Evolutionary conservation across 1,140 invertebrate genomes (phyloP).

Genomic region (Limonius californicus): DNA sequence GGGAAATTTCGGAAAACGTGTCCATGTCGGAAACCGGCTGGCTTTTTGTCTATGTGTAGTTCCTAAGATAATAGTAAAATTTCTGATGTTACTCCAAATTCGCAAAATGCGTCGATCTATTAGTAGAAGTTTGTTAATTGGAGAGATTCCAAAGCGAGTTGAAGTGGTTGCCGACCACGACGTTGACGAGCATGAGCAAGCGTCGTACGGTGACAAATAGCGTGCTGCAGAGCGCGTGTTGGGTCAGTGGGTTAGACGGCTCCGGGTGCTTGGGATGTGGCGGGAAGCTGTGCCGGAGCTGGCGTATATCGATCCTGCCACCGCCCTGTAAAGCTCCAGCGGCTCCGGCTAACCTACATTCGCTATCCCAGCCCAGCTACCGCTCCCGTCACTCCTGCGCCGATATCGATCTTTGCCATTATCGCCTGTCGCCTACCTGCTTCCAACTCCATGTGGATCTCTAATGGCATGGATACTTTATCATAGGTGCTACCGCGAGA

Average conservation of each 20-base stretch:
- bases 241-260: conserved; percentile 30
- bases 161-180: not conserved
- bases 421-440: conserved; percentile 7
- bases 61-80: not conserved
- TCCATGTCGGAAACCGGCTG: too few relatives aligned
- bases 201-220: conserved; percentile 5
- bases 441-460: conserved; percentile 1
- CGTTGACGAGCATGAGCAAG: not conserved
- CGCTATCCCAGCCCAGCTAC: conserved; percentile 17
- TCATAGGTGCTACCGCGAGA: not conserved
- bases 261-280: conserved; percentile 13
- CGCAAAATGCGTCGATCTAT: not conserved
- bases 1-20: too few relatives aligned
- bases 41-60: not conserved
- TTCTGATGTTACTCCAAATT: not conserved
- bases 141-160: not conserved
- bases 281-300: conserved; percentile 23
- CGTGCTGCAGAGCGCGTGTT: conserved; percentile 21
- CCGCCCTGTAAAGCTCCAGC: conserved; percentile 21
- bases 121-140: not conserved
- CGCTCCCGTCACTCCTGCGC: conserved; percentile 17
- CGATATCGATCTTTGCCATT: conserved; percentile 22
- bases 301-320: conserved; percentile 28
- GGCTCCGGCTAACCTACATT: conserved; percentile 34
- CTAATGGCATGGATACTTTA: conserved; percentile 1